These are phyloP conservation scores for Andrena bicolor DNA, from an alignment of 2,888 invertebrate species.

Conservation along the genomic window DNA sequence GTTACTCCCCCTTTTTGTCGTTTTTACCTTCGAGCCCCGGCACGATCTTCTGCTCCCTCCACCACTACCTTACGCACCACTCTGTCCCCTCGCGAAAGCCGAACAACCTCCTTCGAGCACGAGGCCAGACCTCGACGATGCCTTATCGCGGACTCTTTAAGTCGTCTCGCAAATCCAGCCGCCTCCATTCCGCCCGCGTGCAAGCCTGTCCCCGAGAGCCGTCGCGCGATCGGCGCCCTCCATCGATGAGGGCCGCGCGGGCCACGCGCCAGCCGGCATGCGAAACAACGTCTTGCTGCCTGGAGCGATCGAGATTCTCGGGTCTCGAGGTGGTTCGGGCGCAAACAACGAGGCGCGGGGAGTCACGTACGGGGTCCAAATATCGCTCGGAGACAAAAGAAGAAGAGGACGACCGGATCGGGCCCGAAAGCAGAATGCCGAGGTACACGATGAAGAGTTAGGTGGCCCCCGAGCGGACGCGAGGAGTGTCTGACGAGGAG, in stretches of 20 bases:
- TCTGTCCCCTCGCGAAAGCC: conserved; percentile 31
- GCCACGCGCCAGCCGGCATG: conserved; percentile 37
- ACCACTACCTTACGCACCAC: conserved; percentile 46
- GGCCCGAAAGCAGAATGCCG: neutral
- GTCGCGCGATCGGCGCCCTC: conserved; percentile 49
- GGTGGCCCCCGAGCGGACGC: neutral
- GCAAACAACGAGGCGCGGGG: neutral
- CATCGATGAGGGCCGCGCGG: conserved; percentile 39
- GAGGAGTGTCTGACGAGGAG: neutral
- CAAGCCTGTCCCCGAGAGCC: conserved; percentile 50
- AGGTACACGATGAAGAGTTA: neutral
- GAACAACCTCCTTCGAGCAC: conserved; percentile 30
- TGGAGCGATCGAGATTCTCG: neutral
- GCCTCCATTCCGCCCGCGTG: conserved; percentile 62
- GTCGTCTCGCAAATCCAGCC: conserved; percentile 72
- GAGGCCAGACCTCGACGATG: conserved; percentile 34
- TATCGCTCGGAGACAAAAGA: neutral
- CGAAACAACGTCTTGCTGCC: conserved; percentile 15
- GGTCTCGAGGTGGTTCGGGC: neutral
- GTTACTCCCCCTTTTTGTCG: neutral
- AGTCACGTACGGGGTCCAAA: neutral
- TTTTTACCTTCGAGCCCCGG: conserved; percentile 55
- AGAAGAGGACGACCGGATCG: neutral
- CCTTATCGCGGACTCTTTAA: conserved; percentile 62
- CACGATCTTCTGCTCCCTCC: conserved; percentile 52